Conservation (phyloP, 2,113 vertebrate genomes). For the Microcebus murinus region DNA sequence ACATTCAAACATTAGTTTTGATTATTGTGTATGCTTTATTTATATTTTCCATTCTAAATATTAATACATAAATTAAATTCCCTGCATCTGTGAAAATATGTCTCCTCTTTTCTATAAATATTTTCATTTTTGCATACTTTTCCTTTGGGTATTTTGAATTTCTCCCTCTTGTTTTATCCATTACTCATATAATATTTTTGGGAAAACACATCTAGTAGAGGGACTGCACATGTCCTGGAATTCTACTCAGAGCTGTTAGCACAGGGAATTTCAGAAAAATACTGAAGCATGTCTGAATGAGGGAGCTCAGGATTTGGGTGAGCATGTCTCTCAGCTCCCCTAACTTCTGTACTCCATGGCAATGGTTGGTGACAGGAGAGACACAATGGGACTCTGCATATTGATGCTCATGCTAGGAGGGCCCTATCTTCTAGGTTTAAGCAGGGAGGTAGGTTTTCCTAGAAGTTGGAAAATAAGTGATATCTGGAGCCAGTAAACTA, state of each 20-base stretch:
- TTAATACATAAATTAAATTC: background rate
- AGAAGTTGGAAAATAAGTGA: background rate
- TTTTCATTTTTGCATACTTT: background rate
- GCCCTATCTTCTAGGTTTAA: background rate
- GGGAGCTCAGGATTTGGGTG: background rate
- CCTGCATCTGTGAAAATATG: background rate
- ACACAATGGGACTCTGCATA: fast-evolving
- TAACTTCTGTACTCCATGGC: background rate
- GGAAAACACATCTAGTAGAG: background rate
- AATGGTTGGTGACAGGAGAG: background rate
- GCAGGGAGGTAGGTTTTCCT: background rate
- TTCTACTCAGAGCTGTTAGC: background rate
- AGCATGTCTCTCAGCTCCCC: background rate
- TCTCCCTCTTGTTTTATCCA: background rate
- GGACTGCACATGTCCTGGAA: background rate
- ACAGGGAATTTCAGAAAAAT: background rate
- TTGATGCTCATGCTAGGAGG: background rate
- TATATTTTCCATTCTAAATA: background rate
- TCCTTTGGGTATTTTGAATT: background rate
- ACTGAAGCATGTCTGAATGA: background rate
- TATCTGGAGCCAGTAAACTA: background rate
- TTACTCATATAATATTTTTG: background rate
- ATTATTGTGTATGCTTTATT: background rate
- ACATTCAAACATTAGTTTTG: background rate
- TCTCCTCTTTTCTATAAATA: background rate